Conservation (phyloP, 2,888 invertebrate genomes). For the Drosophila demipolita region DNA sequence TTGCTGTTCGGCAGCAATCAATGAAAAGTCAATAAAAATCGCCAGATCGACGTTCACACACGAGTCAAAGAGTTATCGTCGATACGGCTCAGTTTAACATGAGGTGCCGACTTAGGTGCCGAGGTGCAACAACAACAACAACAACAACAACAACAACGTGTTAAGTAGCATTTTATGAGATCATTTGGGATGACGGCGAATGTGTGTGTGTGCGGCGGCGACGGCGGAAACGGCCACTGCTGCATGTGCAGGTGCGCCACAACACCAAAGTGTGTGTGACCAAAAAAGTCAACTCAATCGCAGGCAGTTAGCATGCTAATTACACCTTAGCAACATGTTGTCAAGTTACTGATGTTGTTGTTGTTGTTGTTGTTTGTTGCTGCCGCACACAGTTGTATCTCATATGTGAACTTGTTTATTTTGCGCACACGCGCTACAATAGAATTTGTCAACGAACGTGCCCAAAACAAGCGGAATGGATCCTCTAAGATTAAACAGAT, state of each 20-base stretch:
- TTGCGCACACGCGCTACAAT: constrained; percentile 37
- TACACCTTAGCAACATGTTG: constrained; percentile 67
- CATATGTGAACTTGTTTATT: constrained; percentile 10
- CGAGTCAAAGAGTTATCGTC: constrained; percentile 72
- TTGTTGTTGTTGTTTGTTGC: constrained; percentile 14
- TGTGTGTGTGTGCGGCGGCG: constrained; percentile 9
- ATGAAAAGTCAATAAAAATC: constrained; percentile 74
- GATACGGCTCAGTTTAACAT: constrained; percentile 41
- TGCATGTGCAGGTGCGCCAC: constrained; percentile 62
- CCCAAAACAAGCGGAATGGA: neutral
- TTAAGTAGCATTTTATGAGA: constrained; percentile 75
- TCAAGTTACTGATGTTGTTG: constrained; percentile 40
- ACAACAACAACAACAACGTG: constrained; percentile 52
- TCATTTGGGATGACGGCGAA: constrained; percentile 60
- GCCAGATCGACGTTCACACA: constrained; percentile 50
- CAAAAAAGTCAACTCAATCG: constrained; percentile 18
- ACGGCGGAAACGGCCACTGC: constrained; percentile 44
- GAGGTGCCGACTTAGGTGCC: constrained; percentile 29
- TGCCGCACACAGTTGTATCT: constrained; percentile 43
- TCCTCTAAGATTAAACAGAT: neutral
- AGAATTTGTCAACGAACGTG: constrained; percentile 41
- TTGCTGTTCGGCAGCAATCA: constrained; percentile 58
- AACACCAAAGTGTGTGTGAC: too few relatives aligned
- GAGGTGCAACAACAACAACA: constrained; percentile 20
- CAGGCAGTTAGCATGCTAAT: constrained; percentile 68